Percentiles rank a stretch among this genome's conserved stretches.
phyloP scores from a whole-genome alignment of 2,797 vertebrate genomes.

The Allobates femoralis region DNA sequence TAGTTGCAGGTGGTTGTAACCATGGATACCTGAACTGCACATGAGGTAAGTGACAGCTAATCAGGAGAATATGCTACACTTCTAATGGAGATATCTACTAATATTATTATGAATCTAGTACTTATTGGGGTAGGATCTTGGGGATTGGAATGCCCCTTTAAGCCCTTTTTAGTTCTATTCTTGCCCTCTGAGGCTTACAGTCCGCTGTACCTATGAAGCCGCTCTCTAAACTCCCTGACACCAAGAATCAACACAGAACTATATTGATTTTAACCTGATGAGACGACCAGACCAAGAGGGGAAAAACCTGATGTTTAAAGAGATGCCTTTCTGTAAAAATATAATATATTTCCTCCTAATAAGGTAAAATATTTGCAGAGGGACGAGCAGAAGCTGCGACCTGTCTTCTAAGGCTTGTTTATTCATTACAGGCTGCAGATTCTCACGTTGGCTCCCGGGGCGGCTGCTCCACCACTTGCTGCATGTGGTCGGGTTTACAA shows the following conservation, averaged over 20 bases:
- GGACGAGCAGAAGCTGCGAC: slow-evolving; percentile 65
- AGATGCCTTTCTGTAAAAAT: slow-evolving; percentile 84
- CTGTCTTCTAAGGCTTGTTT: slow-evolving; percentile 54
- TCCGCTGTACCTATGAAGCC: neutral
- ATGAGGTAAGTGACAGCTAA: too few species aligned
- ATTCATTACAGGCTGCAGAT: slow-evolving; percentile 50
- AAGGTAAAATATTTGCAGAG: slow-evolving; percentile 86
- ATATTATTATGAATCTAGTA: too few species aligned
- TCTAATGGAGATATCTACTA: too few species aligned
- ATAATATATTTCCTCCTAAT: slow-evolving; percentile 86
- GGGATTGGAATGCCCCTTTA: too few species aligned
- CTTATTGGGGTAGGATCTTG: too few species aligned
- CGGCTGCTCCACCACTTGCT: neutral
- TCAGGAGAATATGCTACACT: too few species aligned
- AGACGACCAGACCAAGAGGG: slow-evolving; percentile 77
- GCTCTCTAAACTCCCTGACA: slow-evolving; percentile 39
- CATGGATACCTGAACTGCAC: too few species aligned
- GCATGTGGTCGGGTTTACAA: slow-evolving; percentile 17
- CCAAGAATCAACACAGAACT: slow-evolving; percentile 29
- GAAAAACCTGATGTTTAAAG: slow-evolving; percentile 71
- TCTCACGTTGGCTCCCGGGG: slow-evolving; percentile 39
- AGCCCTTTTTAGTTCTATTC: too few species aligned
- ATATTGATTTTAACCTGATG: slow-evolving; percentile 75
- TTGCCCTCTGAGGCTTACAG: neutral
- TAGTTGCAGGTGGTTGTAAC: too few species aligned